Percentiles rank a stretch among this genome's conserved stretches.
These are phyloP conservation scores for Tenthredo scrophulariae DNA, from an alignment of 2,888 invertebrate genomes.

Conservation along the genomic window DNA sequence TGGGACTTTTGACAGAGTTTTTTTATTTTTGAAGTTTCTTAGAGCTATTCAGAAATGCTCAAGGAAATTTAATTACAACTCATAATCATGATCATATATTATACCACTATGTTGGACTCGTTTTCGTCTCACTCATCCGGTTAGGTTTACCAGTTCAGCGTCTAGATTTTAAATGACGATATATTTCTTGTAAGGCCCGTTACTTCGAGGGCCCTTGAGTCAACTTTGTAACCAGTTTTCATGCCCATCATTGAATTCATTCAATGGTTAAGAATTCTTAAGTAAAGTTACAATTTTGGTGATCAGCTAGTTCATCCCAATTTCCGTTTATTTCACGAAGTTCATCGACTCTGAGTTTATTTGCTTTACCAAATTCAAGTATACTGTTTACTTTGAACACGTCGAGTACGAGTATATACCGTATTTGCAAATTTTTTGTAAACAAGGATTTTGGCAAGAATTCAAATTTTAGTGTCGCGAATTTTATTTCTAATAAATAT, in stretches of 20 bases:
- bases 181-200: slow-evolving; percentile 37
- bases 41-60: no score
- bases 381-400: not conserved
- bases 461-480: not conserved
- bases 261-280: not conserved
- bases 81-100: not conserved
- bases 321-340: not conserved
- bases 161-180: slow-evolving; percentile 33
- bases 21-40: no score
- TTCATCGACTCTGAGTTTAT: not conserved
- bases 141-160: slow-evolving; percentile 19
- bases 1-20: no score
- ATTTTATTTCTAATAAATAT: not conserved
- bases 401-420: not conserved
- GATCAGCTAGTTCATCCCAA: not conserved
- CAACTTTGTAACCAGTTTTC: slow-evolving; percentile 38
- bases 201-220: slow-evolving; percentile 43
- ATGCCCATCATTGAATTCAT: not conserved
- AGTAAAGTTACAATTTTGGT: not conserved
- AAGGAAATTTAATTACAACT: not conserved
- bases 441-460: not conserved
- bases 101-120: not conserved
- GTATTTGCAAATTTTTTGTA: not conserved
- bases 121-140: slow-evolving; percentile 20
- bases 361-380: not conserved